Conservation (phyloP, 2,113 vertebrate species). For the Rynchops niger region DNA sequence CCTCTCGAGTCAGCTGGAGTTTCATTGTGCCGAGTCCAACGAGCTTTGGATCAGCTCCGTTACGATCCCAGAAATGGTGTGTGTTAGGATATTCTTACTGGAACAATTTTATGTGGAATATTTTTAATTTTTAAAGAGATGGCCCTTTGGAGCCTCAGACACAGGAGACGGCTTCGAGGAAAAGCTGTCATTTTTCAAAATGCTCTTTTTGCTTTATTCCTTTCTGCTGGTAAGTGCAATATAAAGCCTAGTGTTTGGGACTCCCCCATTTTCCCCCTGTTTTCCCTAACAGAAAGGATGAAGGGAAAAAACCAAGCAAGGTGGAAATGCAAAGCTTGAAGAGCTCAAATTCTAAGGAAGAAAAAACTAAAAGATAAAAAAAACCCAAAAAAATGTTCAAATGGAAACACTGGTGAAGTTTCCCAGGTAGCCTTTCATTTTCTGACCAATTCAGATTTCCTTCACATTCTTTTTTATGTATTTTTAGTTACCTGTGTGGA, state of each 20-base stretch:
- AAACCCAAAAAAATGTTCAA: neutral
- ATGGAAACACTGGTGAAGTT: neutral
- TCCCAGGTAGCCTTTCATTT: neutral
- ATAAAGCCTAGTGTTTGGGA: neutral
- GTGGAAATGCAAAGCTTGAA: neutral
- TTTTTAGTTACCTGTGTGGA: neutral
- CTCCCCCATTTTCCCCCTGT: neutral
- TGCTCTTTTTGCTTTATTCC: neutral
- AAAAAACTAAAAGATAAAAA: neutral
- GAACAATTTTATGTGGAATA: neutral
- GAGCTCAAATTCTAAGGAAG: neutral
- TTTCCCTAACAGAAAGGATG: neutral
- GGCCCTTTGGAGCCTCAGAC: neutral
- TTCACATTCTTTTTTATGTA: neutral
- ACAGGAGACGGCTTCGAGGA: neutral
- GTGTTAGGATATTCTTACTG: neutral
- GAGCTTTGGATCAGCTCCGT: neutral
- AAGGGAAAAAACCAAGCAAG: neutral
- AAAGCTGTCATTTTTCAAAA: constrained; percentile 1
- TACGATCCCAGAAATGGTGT: neutral
- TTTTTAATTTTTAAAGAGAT: neutral
- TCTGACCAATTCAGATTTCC: neutral
- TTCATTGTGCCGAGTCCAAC: neutral
- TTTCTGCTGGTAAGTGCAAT: neutral
- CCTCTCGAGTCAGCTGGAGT: neutral